phyloP scores from a whole-genome alignment of 2,797 vertebrate species.

The Lepus oiostolus region DNA sequence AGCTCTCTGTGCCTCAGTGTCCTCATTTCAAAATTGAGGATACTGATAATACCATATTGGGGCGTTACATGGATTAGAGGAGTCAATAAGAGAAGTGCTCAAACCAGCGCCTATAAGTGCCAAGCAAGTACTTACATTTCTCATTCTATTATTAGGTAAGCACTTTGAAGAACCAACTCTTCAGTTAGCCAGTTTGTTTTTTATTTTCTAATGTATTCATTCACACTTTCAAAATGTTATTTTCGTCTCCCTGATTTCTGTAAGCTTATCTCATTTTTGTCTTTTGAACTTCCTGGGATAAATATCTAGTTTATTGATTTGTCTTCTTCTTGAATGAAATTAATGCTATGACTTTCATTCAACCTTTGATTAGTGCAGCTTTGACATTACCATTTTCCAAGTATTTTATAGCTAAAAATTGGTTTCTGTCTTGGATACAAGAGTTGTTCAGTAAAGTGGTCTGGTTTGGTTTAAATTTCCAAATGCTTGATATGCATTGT shows the following conservation, averaged over 20 bases:
- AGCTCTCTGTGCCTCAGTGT: neutral
- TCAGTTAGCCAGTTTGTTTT: neutral
- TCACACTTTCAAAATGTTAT: constrained; percentile 10
- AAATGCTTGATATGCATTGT: constrained; percentile 26
- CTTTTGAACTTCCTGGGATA: constrained; percentile 38
- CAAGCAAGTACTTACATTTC: constrained; percentile 1
- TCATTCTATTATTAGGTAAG: constrained; percentile 17
- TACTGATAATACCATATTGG: neutral
- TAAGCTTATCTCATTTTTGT: neutral
- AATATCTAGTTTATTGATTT: constrained; percentile 49
- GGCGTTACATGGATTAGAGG: neutral
- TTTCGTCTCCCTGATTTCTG: constrained; percentile 19
- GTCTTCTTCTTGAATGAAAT: constrained; percentile 50
- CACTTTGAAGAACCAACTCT: neutral
- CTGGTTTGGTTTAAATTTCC: constrained; percentile 50
- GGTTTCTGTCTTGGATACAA: constrained; percentile 23
- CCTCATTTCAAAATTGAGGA: neutral
- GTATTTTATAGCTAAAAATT: constrained; percentile 17
- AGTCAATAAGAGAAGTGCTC: neutral
- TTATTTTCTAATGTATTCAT: constrained; percentile 28
- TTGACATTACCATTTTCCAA: neutral
- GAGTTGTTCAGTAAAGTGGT: constrained; percentile 24
- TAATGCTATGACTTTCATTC: constrained; percentile 41
- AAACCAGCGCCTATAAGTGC: neutral
- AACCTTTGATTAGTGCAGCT: constrained; percentile 6